Evolutionary conservation across 2,797 vertebrate genomes (phyloP).

Genomic region (Cossypha polioptera): DNA sequence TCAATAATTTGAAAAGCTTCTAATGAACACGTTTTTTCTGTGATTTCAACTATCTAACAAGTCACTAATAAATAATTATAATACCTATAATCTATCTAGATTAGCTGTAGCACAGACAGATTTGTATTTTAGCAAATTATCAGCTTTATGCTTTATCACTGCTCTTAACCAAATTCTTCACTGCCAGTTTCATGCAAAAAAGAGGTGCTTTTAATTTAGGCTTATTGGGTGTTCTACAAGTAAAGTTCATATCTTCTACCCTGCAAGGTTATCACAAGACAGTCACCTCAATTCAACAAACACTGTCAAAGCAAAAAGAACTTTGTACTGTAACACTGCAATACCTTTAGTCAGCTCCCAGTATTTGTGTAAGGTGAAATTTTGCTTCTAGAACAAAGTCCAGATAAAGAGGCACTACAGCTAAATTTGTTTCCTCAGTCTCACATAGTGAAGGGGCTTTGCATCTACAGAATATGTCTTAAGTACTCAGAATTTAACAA

Average conservation of each 20-base stretch:
- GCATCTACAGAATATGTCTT: background rate
- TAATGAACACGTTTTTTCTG: background rate
- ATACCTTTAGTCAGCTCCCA: conserved; percentile 24
- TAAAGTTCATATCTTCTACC: background rate
- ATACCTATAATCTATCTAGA: background rate
- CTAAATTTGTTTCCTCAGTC: background rate
- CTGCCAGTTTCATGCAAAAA: background rate
- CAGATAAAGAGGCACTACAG: background rate
- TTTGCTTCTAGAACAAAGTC: conserved; percentile 47
- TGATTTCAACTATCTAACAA: background rate
- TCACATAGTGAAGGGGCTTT: background rate
- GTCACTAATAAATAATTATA: background rate
- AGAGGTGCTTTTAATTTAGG: background rate
- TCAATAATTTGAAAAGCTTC: background rate
- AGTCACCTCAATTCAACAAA: background rate
- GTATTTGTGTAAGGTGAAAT: conserved; percentile 55
- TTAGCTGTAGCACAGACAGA: background rate
- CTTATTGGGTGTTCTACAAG: background rate
- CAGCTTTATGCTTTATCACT: background rate
- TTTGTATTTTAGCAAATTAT: background rate
- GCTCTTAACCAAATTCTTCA: background rate
- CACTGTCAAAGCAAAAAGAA: conserved; percentile 29
- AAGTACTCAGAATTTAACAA: background rate
- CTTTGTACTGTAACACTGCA: conserved; percentile 43
- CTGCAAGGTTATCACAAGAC: background rate